Evolutionary conservation across 2,113 vertebrate genomes (phyloP), one percentile per base, ranked within the genome.

Genomic region (Ophthalmolycus amberensis): DNA sequence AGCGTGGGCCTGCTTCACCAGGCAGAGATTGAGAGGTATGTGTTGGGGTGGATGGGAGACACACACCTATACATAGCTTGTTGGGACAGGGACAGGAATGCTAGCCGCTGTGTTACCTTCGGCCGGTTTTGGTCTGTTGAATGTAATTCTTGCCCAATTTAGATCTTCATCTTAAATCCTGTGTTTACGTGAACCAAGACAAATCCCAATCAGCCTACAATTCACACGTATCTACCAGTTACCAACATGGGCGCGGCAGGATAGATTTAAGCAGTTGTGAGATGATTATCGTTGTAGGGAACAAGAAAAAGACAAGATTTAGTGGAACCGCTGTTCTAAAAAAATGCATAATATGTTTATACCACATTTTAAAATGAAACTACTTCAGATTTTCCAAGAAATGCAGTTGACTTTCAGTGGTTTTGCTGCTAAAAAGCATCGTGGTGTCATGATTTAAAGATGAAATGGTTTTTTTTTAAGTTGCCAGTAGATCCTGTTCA

Each of bases 61-160:
- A 68, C 64, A 63, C 74, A 67, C 52, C 48, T 75, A 66, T 25
- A 65, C 59, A 44, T 64, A 81, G 90, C 94, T 85, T 94, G 93
- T 94, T 64, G 64, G 88, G 92, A 92, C 94, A 94, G 69, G 91
- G 83, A 88, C 77, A 87, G 92, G 94, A 94, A 94, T 95, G 91
- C 85, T 83, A 67, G 80, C 75, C 73, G 68, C 77, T 77, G 71
- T 69, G 82, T 89, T 91, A 77, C 85, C 85, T 70, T 67, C 9
- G 29, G 37, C 74, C 70, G 54, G 54, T 88, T 44, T 37, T 85
- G 79, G 84, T 89, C 88, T 91, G 83, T 84, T 91, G 50, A 75
- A 89, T 74, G 87, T 71, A 2, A 87, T 85, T 86, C 80, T 86
- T 76, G 60, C 67, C 72, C 77, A 83, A 74, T 87, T 89, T 88